Base-by-base conservation (phyloP, 2,888 invertebrate species). In the Belgica antarctica region DNA sequence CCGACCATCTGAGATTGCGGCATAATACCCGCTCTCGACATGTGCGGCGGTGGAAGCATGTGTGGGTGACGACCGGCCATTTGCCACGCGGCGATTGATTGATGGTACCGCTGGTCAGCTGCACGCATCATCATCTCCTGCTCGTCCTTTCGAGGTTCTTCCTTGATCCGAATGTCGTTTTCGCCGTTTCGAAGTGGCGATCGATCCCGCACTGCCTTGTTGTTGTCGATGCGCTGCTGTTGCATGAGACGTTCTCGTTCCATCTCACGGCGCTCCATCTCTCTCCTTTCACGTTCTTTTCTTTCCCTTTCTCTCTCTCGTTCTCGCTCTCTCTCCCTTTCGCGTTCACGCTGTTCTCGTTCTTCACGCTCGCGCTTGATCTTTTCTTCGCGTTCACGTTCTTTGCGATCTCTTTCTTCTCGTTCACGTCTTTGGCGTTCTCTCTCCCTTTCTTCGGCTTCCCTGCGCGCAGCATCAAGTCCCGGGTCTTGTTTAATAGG, bases 101-200 rank as follows among this genome's bases (percentile, higher is more conserved):
- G 82, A 74, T 84, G 83, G 75, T 85, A 86, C 70, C 86, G 82
- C 2, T 83, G 82, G 75, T 84, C 84, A 1, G 81, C 80, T 72
- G 81, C 80, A 71, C 79, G 76, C 74, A 84, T 80, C 74, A 84
- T 79, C 15, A 83, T 78, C 72, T 85, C 85, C 70, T 82, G 81
- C 66, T 79, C 76, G 28, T 85, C 84, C 70, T 82, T 81, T 59
- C 86, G 81, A 12, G 85, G 84, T 74, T 87, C 87, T 74, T 87
- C 87, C 74, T 88, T 87, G 1, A 87, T 81, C 73, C 78, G 76
- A 69, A 78, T 74, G 70, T 82, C 80, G 69, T 79, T 80, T 71
- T 79, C 77, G 5, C 89, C 89, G 77, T 89, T 90, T 27, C 92
- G 83, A 69, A 91, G 80, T 2, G 92, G 92, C 4, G 92, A 92